Base-by-base conservation (phyloP, 2,113 vertebrate genomes). In the Dolichotis patagonum region DNA sequence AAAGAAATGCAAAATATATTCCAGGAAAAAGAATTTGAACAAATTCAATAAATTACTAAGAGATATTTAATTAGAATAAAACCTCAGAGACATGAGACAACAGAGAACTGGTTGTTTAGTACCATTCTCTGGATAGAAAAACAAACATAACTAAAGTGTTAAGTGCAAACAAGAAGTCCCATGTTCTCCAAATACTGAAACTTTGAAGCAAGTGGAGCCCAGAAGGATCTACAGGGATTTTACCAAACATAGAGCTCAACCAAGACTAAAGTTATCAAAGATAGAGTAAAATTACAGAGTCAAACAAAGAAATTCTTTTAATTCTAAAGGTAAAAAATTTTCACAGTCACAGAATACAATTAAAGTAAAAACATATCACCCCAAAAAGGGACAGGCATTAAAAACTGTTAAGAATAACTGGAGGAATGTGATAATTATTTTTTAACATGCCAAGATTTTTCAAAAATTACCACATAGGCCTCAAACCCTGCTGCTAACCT, bases 401-500 rank as follows among this genome's bases (percentile, higher is more conserved):
- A 65, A 38, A 32, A n/a, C 38, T 58, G 2, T 28, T 20, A 30
- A 62, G 41, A 65, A 81, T 16, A 71, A 69, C 4, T 3, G 22
- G 54, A 85, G 60, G 35, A 0, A 38, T 41, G 22, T 7, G 22
- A 24, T 49, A 13, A 20, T 32, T n/a, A 20, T 49, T 69, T 92
- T 81, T 63, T 7, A 19, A 16, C 3, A 38, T 12, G 81, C 17
- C 30, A 35, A 82, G 6, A 13, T 38, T 63, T 85, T 75, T 7
- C 35, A 30, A 13, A 11, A 35, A 43, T 7, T 12, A 28, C 71
- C 9, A 43, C 35, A 4, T 2, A 13, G 13, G 2, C 28, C n/a
- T n/a, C 17, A 2, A 2, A 5, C 2, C 14, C 30, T 16, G 8
- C 14, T 1, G 43, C 5, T 54, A 3, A 13, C 38, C 22, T 3